A percentile compares a stretch with the other conserved stretches of the same genome.
Conservation (phyloP, 2,888 invertebrate genomes). For the Amiota minor region DNA sequence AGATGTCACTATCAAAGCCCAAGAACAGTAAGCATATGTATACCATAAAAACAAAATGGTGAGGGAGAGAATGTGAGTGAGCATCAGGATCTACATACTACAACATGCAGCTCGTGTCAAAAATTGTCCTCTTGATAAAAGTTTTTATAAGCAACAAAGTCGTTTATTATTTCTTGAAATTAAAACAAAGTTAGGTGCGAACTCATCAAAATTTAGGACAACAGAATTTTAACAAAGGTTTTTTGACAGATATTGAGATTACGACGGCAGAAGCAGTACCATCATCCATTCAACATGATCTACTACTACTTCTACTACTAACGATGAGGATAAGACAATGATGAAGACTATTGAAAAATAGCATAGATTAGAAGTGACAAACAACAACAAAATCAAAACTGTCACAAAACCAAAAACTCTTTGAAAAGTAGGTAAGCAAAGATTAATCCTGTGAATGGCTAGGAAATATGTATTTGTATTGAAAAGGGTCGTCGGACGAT, state of each 20-base stretch:
- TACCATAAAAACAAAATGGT: background rate
- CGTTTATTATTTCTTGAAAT: too few species aligned
- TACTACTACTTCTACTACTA: background rate
- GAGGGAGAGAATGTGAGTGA: background rate
- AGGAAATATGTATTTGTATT: background rate
- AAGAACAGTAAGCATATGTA: too few species aligned
- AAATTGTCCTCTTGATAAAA: background rate
- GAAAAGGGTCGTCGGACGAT: background rate
- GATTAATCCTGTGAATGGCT: background rate
- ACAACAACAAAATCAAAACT: slow-evolving; percentile 10
- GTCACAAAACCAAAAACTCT: background rate
- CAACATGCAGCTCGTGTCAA: background rate
- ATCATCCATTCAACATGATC: background rate
- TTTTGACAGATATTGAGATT: background rate
- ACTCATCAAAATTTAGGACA: background rate
- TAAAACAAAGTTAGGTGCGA: background rate
- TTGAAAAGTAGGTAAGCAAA: background rate
- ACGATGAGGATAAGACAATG: background rate
- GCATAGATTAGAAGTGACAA: background rate
- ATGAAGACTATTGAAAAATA: slow-evolving; percentile 17
- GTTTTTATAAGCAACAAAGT: background rate
- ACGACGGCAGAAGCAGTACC: background rate
- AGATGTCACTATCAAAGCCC: slow-evolving; percentile 34
- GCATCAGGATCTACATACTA: too few species aligned
- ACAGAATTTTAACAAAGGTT: slow-evolving; percentile 6